Conservation (phyloP, 2,888 invertebrate genomes). For the Oasisia sp. region DNA sequence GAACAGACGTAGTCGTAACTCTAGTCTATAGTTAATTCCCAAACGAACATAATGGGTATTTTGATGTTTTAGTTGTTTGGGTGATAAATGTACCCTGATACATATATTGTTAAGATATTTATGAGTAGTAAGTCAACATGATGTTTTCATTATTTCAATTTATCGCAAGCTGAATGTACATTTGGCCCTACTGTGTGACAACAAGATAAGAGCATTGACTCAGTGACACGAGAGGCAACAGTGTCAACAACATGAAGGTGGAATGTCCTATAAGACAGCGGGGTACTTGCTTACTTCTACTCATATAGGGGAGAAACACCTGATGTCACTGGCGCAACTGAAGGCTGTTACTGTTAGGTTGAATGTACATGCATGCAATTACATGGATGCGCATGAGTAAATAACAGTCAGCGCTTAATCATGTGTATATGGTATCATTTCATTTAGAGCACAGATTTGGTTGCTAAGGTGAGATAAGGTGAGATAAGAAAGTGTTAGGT, state of each 20-base stretch:
- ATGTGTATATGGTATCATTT: neutral
- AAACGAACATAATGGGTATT: no score
- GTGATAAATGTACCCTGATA: neutral
- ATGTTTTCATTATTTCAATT: neutral
- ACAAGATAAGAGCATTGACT: neutral
- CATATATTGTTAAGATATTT: neutral
- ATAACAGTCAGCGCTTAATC: neutral
- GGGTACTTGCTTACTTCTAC: no score
- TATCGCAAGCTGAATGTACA: neutral
- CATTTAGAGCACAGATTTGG: slow-evolving; percentile 1
- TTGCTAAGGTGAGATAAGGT: neutral
- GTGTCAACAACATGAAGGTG: neutral
- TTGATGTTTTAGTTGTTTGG: no score
- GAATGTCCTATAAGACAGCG: neutral
- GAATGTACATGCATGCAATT: neutral
- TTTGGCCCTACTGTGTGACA: neutral
- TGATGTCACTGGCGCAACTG: neutral
- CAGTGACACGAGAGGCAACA: neutral
- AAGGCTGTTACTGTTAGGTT: neutral
- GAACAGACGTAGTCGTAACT: no score
- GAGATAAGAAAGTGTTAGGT: neutral
- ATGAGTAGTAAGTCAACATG: neutral
- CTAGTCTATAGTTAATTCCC: no score
- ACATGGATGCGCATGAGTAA: neutral
- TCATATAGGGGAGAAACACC: neutral